These are phyloP conservation scores for Chlamydotis undulata DNA, from an alignment of 2,113 vertebrate genomes.

Conservation along the genomic window DNA sequence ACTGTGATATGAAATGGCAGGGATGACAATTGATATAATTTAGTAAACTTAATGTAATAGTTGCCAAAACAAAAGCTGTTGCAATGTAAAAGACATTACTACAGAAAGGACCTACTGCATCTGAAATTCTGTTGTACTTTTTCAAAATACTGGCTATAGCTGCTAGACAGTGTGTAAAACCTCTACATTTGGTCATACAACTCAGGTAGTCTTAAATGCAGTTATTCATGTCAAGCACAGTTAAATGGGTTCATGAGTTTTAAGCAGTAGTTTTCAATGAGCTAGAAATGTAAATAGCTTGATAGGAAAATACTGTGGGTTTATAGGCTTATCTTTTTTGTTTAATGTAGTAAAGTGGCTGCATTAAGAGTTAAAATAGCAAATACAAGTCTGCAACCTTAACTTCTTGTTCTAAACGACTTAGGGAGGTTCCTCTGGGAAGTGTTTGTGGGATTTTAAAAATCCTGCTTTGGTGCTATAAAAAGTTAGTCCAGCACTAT, in stretches of 20 bases:
- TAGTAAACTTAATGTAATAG: not conserved
- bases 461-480: not conserved
- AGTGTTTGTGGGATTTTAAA: not conserved
- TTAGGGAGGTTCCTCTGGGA: not conserved
- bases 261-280: not conserved
- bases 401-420: not conserved
- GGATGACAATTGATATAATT: not conserved
- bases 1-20: not conserved
- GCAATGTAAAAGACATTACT: not conserved
- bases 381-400: not conserved
- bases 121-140: not conserved
- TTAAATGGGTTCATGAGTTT: not conserved
- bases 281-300: not conserved
- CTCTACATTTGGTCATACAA: not conserved
- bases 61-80: not conserved
- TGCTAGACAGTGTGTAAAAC: not conserved
- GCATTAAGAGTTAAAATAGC: not conserved
- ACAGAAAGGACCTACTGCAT: not conserved
- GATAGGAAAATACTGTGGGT: not conserved
- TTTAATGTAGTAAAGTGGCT: not conserved
- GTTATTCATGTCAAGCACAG: not conserved
- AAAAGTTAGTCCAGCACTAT: not conserved
- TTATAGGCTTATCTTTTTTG: not conserved
- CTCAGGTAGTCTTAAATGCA: not conserved
- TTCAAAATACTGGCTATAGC: not conserved